Percentiles rank a stretch among this genome's conserved stretches.
These are phyloP conservation scores for Corythornis madagascariensis DNA, from an alignment of 2,113 vertebrate genomes.

Conservation along the genomic window DNA sequence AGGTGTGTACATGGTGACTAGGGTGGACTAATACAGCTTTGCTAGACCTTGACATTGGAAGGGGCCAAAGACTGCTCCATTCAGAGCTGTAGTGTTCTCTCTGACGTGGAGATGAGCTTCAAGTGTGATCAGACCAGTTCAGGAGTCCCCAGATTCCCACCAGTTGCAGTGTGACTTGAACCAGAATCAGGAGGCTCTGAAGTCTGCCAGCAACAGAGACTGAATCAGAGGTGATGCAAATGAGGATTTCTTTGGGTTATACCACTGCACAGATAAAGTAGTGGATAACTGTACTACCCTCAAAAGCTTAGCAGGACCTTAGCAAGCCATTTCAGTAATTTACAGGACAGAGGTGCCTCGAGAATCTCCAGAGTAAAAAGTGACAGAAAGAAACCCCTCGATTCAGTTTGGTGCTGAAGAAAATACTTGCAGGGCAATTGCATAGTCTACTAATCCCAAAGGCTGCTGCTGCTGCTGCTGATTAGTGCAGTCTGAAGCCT, in stretches of 20 bases:
- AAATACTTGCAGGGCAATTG: neutral
- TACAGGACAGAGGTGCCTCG: neutral
- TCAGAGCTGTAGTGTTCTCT: neutral
- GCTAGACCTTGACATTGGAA: neutral
- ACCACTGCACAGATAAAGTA: neutral
- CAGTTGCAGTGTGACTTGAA: neutral
- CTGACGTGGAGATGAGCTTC: neutral
- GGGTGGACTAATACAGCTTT: neutral
- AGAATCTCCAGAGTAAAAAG: neutral
- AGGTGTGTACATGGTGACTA: neutral
- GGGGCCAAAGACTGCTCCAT: neutral
- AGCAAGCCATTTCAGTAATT: neutral
- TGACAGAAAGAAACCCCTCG: neutral
- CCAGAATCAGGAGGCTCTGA: rapidly evolving
- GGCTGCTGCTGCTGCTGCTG: neutral
- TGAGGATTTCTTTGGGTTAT: neutral
- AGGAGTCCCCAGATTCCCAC: neutral
- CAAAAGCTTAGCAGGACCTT: neutral
- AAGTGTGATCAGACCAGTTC: neutral
- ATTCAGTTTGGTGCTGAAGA: neutral
- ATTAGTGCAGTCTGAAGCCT: neutral
- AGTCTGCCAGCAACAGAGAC: neutral
- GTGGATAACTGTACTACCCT: neutral
- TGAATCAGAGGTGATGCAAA: neutral
- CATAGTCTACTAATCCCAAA: neutral